These are phyloP conservation scores for Agonopterix heracliana DNA, from an alignment of 2,888 invertebrate genomes.

Conservation along the genomic window DNA sequence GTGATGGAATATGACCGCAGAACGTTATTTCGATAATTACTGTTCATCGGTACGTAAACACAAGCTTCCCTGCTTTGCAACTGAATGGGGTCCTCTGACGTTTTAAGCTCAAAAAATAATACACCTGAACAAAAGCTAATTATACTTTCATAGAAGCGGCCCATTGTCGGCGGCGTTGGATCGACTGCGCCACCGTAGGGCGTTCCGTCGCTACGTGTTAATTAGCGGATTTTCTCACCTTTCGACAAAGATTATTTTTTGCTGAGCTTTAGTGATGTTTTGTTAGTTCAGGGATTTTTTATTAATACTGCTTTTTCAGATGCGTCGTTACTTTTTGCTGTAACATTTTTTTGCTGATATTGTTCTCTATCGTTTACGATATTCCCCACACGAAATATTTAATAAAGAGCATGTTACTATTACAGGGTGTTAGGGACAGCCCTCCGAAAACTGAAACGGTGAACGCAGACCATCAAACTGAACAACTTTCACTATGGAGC, in stretches of 20 bases:
- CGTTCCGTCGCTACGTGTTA: constrained; percentile 44
- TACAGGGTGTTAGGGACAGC: too few species aligned
- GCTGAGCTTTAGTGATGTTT: constrained; percentile 22
- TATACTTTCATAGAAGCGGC: constrained; percentile 52
- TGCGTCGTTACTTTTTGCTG: constrained; percentile 1
- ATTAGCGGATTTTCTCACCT: constrained; percentile 74
- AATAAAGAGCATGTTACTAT: too few species aligned
- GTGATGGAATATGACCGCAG: constrained; percentile 41
- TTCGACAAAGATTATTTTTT: constrained; percentile 52
- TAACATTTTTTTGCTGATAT: neutral
- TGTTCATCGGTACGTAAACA: constrained; percentile 60
- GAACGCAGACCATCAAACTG: too few species aligned
- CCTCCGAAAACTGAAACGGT: too few species aligned
- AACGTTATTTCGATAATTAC: constrained; percentile 47
- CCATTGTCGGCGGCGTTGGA: constrained; percentile 30
- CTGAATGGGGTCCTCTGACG: constrained; percentile 40
- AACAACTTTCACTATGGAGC: too few species aligned
- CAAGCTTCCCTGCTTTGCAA: constrained; percentile 50
- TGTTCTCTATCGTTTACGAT: neutral
- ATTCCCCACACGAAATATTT: too few species aligned
- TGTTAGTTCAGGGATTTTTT: constrained; percentile 31
- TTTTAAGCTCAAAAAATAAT: constrained; percentile 52
- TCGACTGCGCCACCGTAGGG: constrained; percentile 31
- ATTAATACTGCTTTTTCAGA: constrained; percentile 21
- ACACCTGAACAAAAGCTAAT: constrained; percentile 66